These are phyloP conservation scores for Bicyclus anynana DNA, from an alignment of 1,140 invertebrate species.

Conservation along the genomic window DNA sequence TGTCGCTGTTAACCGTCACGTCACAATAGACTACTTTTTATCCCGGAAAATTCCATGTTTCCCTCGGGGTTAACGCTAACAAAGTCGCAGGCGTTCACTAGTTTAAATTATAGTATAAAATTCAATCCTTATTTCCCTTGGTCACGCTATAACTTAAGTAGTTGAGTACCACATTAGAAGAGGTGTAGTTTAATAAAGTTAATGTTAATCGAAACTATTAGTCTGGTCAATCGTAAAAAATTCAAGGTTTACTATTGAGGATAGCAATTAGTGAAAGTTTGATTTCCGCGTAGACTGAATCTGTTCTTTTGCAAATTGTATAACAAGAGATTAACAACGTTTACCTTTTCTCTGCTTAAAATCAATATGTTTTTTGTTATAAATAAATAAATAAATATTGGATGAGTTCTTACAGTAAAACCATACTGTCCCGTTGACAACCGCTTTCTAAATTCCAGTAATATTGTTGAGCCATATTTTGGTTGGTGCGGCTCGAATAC, in stretches of 20 bases:
- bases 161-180: too few species aligned
- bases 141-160: too few species aligned
- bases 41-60: too few species aligned
- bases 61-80: too few species aligned
- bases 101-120: too few species aligned
- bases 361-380: neutral
- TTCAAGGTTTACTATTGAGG: neutral
- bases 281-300: neutral
- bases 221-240: neutral
- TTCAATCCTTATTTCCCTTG: too few species aligned
- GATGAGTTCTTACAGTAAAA: conserved; percentile 43
- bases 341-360: neutral
- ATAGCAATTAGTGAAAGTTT: neutral
- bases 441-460: conserved; percentile 57
- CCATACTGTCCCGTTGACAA: conserved; percentile 40
- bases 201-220: neutral
- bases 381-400: neutral
- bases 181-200: neutral
- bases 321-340: too few species aligned
- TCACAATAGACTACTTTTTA: too few species aligned
- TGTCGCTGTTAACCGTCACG: too few species aligned
- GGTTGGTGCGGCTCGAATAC: conserved; percentile 80
- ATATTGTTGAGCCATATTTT: conserved; percentile 73
- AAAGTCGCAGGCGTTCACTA: too few species aligned
- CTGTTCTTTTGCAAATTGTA: neutral